Evolutionary conservation across 1,140 invertebrate genomes (phyloP), one percentile per base, ranked within the genome.

Genomic region (Zophobas atratus): DNA sequence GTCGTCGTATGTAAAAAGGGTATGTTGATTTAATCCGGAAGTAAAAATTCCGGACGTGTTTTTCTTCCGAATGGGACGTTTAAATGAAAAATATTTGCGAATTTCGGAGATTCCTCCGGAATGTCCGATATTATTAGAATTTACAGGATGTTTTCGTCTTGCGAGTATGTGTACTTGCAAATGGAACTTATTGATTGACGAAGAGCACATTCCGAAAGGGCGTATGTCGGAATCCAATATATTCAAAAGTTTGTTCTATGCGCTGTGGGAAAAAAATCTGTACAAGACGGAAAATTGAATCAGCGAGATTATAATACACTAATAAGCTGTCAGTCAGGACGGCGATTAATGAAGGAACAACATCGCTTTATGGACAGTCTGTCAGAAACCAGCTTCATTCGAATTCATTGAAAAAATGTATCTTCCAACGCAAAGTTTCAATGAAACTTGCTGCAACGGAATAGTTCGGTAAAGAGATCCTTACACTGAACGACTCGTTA

Each of bases 341-440:
- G 35, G 20, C 43, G 60, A 67, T 67, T 67, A 67, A 67, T 67
- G 60, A 67, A 67, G 39, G 38, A 20, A n/a, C 1, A n/a, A 43
- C 49, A 20, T 4, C 49, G 49, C 6, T 20, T 20, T 51, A 51
- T 20, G 20, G 60, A 67, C 8, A 41, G 43, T 41, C 36, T 67
- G 60, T 67, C 60, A 67, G 43, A 67, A 67, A 39, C 36, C 60
- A 20, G 60, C 38, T 43, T 20, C 36, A 1, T 32, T 38, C 4
- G 60, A 67, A 67, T 67, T 67, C 60, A 67, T 67, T 67, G 43
- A 67, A 67, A 63, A 67, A 67, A 41, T 67, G 43, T 67, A 51
- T 51, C 33, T 32, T 20, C 49, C n/a, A 51, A 20, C 1, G 49
- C 49, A 51, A 51, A 51, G 49, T 51, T 51, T 6, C 20, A 20